Conservation (phyloP, 2,797 vertebrate genomes). For the Urophycis tenuis region DNA sequence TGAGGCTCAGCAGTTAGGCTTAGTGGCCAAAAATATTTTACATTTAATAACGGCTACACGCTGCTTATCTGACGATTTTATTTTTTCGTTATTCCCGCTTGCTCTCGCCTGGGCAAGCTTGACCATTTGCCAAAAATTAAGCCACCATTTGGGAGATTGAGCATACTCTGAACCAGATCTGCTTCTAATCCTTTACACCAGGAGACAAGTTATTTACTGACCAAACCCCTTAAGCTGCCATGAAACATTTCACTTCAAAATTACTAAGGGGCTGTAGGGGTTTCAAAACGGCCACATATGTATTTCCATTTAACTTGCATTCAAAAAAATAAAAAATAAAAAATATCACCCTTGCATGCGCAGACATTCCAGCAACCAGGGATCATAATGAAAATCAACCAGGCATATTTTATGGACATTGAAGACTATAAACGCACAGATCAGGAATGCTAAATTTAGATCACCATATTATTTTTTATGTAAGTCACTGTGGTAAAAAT, state of each 20-base stretch:
- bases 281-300: slow-evolving; percentile 4
- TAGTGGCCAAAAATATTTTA: background rate
- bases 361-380: slow-evolving; percentile 24
- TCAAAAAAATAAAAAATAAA: background rate
- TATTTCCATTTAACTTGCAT: slow-evolving; percentile 7
- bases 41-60: slow-evolving; percentile 18
- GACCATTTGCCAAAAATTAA: slow-evolving; percentile 11
- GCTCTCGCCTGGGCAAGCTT: slow-evolving; percentile 17
- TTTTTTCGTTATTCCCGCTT: slow-evolving; percentile 23
- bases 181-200: background rate
- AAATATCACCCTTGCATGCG: slow-evolving; percentile 21
- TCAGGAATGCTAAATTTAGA: slow-evolving; percentile 42
- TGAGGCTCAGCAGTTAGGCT: slow-evolving; percentile 16
- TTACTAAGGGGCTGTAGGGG: background rate
- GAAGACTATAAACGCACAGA: slow-evolving; percentile 45
- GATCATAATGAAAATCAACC: slow-evolving; percentile 26
- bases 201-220: slow-evolving; percentile 1
- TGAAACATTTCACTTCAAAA: background rate
- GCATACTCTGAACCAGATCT: slow-evolving; percentile 15
- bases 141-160: slow-evolving; percentile 15
- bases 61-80: background rate
- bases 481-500: slow-evolving; percentile 17
- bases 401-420: slow-evolving; percentile 40
- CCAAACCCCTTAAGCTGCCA: background rate
- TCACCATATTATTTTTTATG: slow-evolving; percentile 30